Conservation (phyloP, 35 echinoderm and acorn worm genomes). For the Heliocidaris erythrogramma region DNA sequence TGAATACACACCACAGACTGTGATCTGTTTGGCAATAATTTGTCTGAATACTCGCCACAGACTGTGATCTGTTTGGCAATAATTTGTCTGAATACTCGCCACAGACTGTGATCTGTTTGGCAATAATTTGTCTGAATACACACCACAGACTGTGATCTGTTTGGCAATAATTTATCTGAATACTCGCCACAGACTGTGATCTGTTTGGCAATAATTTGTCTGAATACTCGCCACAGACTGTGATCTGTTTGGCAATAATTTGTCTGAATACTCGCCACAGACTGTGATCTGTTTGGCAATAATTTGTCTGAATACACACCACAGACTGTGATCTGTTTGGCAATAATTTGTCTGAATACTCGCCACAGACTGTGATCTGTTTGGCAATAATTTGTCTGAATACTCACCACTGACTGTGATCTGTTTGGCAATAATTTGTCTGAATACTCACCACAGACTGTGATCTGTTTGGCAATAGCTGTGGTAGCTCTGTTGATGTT, state of each 20-base stretch:
- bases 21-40: slow-evolving; percentile 97
- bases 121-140: too few species aligned
- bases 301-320: too few species aligned
- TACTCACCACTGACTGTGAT: slow-evolving; percentile 97
- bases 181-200: slow-evolving; percentile 97
- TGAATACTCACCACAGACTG: slow-evolving; percentile 93
- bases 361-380: slow-evolving; percentile 97
- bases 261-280: slow-evolving; percentile 96
- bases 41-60: slow-evolving; percentile 96
- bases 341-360: too few species aligned
- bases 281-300: slow-evolving; percentile 97
- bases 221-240: slow-evolving; percentile 96
- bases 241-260: slow-evolving; percentile 97
- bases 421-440: slow-evolving; percentile 95
- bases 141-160: slow-evolving; percentile 98
- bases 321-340: slow-evolving; percentile 97
- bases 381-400: too few species aligned
- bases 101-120: slow-evolving; percentile 97
- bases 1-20: slow-evolving; percentile 96
- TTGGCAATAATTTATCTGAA: too few species aligned
- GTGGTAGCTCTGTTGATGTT: slow-evolving; percentile 91
- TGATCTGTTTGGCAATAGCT: slow-evolving; percentile 95
- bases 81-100: too few species aligned
- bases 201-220: slow-evolving; percentile 95
- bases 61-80: slow-evolving; percentile 97